A percentile compares a stretch with the other conserved stretches of the same genome.
phyloP scores from a whole-genome alignment of 2,113 vertebrate genomes.

The Todiramphus saurophagus region DNA sequence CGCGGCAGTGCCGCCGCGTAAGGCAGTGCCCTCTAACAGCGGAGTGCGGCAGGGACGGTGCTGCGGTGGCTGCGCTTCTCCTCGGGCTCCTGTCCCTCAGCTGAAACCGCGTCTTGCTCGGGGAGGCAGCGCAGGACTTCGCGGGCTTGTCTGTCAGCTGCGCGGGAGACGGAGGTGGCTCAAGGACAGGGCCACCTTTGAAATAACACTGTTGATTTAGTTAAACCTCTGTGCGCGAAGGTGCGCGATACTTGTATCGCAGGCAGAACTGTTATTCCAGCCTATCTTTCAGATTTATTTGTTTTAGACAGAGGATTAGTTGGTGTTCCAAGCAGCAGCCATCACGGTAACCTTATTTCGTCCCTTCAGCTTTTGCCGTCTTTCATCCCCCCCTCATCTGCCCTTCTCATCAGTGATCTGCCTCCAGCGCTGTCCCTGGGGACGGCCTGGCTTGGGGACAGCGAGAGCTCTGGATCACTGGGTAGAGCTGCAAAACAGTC shows the following conservation, averaged over 20 bases:
- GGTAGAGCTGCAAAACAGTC: background rate
- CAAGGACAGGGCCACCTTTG: background rate
- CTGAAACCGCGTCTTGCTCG: background rate
- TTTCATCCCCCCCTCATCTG: background rate
- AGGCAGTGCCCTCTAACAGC: background rate
- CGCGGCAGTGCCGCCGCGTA: background rate
- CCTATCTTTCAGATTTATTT: background rate
- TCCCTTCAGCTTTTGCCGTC: background rate
- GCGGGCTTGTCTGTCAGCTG: background rate
- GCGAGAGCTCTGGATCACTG: background rate
- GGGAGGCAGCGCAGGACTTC: background rate
- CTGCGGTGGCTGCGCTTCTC: accelerated
- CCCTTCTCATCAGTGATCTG: background rate
- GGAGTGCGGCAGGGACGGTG: background rate
- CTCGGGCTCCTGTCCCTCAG: background rate
- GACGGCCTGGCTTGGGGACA: background rate
- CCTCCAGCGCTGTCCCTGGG: background rate
- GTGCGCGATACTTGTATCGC: accelerated
- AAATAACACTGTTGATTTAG: accelerated
- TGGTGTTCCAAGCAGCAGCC: background rate
- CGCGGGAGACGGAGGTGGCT: background rate
- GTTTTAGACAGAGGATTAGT: background rate
- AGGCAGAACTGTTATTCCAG: background rate
- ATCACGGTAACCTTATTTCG: background rate
- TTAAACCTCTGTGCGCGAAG: background rate